Percentiles rank a stretch among this genome's conserved stretches.
Conservation (phyloP, 2,888 invertebrate species). For the Synanthedon formicaeformis region DNA sequence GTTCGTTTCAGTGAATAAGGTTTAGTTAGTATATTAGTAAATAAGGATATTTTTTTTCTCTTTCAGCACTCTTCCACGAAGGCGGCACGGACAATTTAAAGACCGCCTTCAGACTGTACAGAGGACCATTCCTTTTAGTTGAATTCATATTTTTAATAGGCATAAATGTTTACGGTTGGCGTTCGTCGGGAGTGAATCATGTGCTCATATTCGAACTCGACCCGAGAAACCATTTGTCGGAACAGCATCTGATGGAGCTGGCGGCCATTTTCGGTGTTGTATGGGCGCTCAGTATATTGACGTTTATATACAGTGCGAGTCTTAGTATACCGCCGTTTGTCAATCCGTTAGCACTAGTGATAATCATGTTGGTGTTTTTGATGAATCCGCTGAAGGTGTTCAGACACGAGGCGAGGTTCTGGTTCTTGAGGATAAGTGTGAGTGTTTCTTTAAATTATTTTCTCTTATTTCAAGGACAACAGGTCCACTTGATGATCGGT, state of each 20-base stretch:
- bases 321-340: slow-evolving; percentile 92
- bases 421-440: slow-evolving; percentile 91
- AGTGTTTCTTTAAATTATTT: slow-evolving; percentile 36
- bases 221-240: slow-evolving; percentile 92
- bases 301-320: slow-evolving; percentile 82
- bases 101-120: slow-evolving; percentile 91
- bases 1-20: too few relatives aligned
- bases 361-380: slow-evolving; percentile 86
- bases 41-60: slow-evolving; percentile 14
- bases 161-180: slow-evolving; percentile 97
- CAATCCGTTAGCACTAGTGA: slow-evolving; percentile 87
- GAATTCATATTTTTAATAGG: slow-evolving; percentile 95
- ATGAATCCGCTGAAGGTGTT: slow-evolving; percentile 94
- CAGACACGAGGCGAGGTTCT: slow-evolving; percentile 92
- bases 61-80: slow-evolving; percentile 81
- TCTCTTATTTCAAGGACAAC: too few relatives aligned
- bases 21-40: too few relatives aligned
- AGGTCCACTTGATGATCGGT: too few relatives aligned
- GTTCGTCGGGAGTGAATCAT: slow-evolving; percentile 97
- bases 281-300: slow-evolving; percentile 92
- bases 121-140: slow-evolving; percentile 92
- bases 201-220: slow-evolving; percentile 97
- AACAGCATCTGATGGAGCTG: slow-evolving; percentile 94
- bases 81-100: slow-evolving; percentile 79
- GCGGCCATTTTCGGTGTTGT: slow-evolving; percentile 94